Evolutionary conservation across 2,888 invertebrate species (phyloP).

Genomic region (Halictus ligatus): DNA sequence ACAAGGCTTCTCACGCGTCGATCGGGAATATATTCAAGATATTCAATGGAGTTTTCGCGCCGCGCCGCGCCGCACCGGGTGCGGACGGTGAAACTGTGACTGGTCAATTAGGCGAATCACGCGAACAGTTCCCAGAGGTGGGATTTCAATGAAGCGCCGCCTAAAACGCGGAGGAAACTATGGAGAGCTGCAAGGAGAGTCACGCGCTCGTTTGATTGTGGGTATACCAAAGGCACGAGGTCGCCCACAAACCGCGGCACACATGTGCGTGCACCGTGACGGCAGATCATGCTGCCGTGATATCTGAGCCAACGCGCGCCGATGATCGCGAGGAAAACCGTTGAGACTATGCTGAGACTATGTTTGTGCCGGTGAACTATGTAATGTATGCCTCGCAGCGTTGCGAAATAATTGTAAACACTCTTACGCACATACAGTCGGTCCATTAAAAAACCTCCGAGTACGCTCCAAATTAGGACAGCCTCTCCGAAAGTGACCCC

Average conservation of each 20-base stretch:
- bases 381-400: not conserved
- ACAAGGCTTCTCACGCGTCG: not conserved
- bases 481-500: not conserved
- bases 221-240: slow-evolving; percentile 68
- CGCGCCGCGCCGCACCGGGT: too few species aligned
- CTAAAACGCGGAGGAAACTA: not conserved
- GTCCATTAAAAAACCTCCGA: not conserved
- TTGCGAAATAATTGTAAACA: slow-evolving; percentile 43
- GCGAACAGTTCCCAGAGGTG: not conserved
- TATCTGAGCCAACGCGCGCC: slow-evolving; percentile 60
- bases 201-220: slow-evolving; percentile 44
- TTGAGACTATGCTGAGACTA: slow-evolving; percentile 23
- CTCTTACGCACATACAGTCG: not conserved
- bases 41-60: not conserved
- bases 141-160: not conserved
- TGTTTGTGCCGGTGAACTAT: slow-evolving; percentile 6
- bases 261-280: slow-evolving; percentile 79
- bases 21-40: not conserved
- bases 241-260: slow-evolving; percentile 74
- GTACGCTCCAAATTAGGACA: not conserved
- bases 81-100: not conserved
- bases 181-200: slow-evolving; percentile 3
- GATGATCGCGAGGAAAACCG: slow-evolving; percentile 55
- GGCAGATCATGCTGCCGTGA: slow-evolving; percentile 72
- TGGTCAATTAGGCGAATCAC: not conserved